Evolutionary conservation across 35 echinoderm and acorn worm species (phyloP).

Genomic region (Heliocidaris tuberculata): DNA sequence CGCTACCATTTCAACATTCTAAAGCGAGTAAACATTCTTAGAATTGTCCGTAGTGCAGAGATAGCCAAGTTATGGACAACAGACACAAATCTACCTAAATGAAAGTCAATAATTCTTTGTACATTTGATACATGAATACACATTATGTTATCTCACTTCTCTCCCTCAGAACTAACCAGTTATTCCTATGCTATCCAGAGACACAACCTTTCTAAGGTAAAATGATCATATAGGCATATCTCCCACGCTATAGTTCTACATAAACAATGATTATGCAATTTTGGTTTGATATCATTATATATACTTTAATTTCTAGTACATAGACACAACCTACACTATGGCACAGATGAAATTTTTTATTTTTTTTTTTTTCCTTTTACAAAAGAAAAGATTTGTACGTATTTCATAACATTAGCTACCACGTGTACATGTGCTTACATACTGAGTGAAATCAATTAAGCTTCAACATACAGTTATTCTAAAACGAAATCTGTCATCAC

Average conservation of each 20-base stretch:
- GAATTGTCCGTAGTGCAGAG: not conserved
- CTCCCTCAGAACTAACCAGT: not conserved
- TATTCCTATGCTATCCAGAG: not conserved
- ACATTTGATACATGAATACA: constrained; percentile 18
- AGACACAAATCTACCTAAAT: not conserved
- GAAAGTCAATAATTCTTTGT: constrained; percentile 12
- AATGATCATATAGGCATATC: not conserved
- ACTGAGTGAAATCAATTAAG: not conserved
- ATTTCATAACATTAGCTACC: not conserved
- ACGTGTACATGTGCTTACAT: not conserved
- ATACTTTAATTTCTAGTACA: not conserved
- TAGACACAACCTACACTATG: not conserved
- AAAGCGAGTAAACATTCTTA: not conserved
- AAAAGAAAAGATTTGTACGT: not conserved
- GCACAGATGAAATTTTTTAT: not conserved
- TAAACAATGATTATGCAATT: not conserved
- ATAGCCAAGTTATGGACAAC: not conserved
- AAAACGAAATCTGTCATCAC: not conserved
- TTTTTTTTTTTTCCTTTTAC: not conserved
- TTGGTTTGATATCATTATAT: not conserved
- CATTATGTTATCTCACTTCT: not conserved
- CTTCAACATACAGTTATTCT: not conserved
- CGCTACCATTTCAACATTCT: not conserved
- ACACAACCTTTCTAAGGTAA: not conserved
- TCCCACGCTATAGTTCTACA: not conserved